A percentile compares a stretch with the other conserved stretches of the same genome.
Conservation (phyloP, 2,888 invertebrate genomes). For the Lithophane socia region DNA sequence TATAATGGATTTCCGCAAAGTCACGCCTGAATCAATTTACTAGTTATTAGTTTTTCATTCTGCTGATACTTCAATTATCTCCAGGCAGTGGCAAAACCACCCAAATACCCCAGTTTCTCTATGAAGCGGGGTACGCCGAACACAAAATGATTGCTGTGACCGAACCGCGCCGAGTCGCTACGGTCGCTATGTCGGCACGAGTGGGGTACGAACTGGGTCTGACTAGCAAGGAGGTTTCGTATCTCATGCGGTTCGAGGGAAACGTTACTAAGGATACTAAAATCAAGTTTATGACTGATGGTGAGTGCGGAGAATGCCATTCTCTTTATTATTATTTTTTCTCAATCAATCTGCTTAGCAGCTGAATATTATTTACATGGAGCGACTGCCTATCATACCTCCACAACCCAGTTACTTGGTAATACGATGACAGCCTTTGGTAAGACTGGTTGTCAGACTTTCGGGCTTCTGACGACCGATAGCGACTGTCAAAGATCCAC, state of each 20-base stretch:
- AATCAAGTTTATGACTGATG: conserved; percentile 99
- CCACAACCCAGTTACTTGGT: too few species aligned
- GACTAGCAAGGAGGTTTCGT: conserved; percentile 94
- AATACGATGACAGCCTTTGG: too few species aligned
- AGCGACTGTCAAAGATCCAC: too few species aligned
- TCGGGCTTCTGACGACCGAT: too few species aligned
- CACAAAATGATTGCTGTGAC: conserved; percentile 97
- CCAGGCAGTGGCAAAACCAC: conserved; percentile 98
- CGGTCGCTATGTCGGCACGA: conserved; percentile 98
- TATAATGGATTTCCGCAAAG: too few species aligned
- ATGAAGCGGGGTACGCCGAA: conserved; percentile 98
- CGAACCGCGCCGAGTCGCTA: conserved; percentile 99
- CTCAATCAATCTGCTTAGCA: not conserved
- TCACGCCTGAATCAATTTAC: too few species aligned
- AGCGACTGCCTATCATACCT: too few species aligned
- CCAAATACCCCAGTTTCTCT: conserved; percentile 99
- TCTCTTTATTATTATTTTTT: not conserved
- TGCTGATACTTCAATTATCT: too few species aligned
- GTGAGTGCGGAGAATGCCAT: conserved; percentile 66
- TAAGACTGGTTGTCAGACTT: too few species aligned
- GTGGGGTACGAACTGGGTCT: conserved; percentile 97
- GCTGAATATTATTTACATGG: too few species aligned
- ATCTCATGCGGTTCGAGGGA: conserved; percentile 98
- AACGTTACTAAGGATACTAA: conserved; percentile 96
- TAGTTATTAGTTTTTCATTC: too few species aligned